Conservation (phyloP, 1,140 invertebrate genomes). For the Drosophila ananassae region DNA sequence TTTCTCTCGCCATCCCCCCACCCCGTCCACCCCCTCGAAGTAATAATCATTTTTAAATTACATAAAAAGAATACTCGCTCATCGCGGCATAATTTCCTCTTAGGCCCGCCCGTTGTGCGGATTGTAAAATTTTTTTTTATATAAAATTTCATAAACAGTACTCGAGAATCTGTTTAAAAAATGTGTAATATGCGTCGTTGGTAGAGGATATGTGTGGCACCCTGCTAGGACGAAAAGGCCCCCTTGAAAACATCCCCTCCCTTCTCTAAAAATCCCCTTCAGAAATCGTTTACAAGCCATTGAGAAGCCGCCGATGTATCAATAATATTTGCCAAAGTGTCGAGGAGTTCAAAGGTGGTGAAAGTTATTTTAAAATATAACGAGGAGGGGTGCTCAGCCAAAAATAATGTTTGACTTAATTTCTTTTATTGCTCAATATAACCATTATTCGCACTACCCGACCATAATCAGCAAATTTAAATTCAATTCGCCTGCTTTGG, state of each 20-base stretch:
- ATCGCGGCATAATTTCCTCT: slow-evolving; percentile 59
- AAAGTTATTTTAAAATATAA: slow-evolving; percentile 63
- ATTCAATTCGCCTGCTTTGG: slow-evolving; percentile 67
- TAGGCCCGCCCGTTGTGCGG: slow-evolving; percentile 58
- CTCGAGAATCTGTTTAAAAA: slow-evolving; percentile 72
- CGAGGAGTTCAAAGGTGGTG: slow-evolving; percentile 66
- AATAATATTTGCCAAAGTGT: slow-evolving; percentile 69
- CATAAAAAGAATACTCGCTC: slow-evolving; percentile 41
- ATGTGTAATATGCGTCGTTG: slow-evolving; percentile 70
- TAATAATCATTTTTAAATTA: slow-evolving; percentile 81
- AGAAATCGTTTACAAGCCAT: slow-evolving; percentile 74
- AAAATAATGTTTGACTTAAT: slow-evolving; percentile 79
- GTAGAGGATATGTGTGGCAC: slow-evolving; percentile 38
- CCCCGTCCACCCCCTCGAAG: slow-evolving; percentile 13
- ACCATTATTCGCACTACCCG: slow-evolving; percentile 77
- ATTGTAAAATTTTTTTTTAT: slow-evolving; percentile 59
- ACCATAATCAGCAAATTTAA: slow-evolving; percentile 78
- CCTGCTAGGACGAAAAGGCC: slow-evolving; percentile 30
- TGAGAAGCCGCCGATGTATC: slow-evolving; percentile 79
- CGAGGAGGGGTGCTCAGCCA: slow-evolving; percentile 20
- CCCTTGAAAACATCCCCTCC: not conserved
- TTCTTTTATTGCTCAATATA: slow-evolving; percentile 81
- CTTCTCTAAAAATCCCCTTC: slow-evolving; percentile 34
- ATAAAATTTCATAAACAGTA: slow-evolving; percentile 60
- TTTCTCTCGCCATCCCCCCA: slow-evolving; percentile 18